Base-by-base conservation (phyloP, 2,888 invertebrate species). In the Leptinotarsa peninsularis region DNA sequence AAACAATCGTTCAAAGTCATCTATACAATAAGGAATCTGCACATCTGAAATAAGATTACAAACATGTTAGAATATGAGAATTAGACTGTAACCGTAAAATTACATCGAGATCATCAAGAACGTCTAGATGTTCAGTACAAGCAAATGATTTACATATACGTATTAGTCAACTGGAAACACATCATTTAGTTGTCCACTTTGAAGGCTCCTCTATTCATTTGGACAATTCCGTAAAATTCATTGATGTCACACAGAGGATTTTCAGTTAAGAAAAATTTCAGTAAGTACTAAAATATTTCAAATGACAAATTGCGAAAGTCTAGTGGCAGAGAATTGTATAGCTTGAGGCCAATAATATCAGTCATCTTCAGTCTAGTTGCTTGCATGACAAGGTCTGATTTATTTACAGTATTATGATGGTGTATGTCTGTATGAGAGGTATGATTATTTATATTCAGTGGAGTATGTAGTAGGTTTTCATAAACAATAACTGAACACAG, bases 351-450 rank as follows among this genome's bases (percentile, higher is more conserved):
- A 43, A 66, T 66, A 23, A 21, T 66, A 43, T 66, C 66, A 33
- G 67, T n/a, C 67, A 4, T 49, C 10, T 67, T 67, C 49, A 67
- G 67, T 67, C n/a, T 67, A 67, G 49, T 67, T 67, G 49, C 67
- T 67, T 67, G 67, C 21, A n/a, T 4, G 49, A 49, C 67, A 67
- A 67, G 67, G 17, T 49, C 49, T 67, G 49, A 67, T 67, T 67
- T 49, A n/a, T 67, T 67, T 67, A 50, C 43, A 14, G 67, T 49
- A n/a, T 67, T 4, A 49, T 18, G 17, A 13, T 49, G 67, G 67
- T 67, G 50, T 49, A 67, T n/a, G n/a, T 67, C 67, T 67, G 49
- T 67, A 10, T 18, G 67, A 18, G 67, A 67, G 67, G 67, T 67
- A 4, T 49, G 49, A 49, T 67, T 49, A 49, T 67, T 67, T 49